These are phyloP conservation scores for Acanthiza pusilla DNA, from an alignment of 2,797 vertebrate species.

Conservation along the genomic window DNA sequence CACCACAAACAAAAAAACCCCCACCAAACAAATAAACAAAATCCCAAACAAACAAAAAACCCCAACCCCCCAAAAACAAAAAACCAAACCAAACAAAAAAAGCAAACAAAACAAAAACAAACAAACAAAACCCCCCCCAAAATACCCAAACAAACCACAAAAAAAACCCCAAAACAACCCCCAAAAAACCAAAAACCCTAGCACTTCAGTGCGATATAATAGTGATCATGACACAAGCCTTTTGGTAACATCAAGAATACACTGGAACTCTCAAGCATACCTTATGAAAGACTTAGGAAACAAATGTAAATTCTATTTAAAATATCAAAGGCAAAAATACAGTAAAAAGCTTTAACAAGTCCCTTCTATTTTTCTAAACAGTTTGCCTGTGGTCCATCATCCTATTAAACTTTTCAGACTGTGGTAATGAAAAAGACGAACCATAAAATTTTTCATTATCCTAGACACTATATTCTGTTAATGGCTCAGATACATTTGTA, in stretches of 20 bases:
- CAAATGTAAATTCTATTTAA: neutral
- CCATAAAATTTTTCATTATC: neutral
- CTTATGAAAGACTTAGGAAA: neutral
- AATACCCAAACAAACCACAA: neutral
- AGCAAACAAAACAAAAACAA: neutral
- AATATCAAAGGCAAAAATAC: neutral
- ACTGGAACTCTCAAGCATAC: neutral
- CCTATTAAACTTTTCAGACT: neutral
- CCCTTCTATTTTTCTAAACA: neutral
- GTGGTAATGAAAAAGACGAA: neutral
- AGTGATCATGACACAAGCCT: neutral
- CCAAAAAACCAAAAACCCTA: no score
- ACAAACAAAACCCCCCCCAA: no score
- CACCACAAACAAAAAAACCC: neutral
- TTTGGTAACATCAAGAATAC: neutral
- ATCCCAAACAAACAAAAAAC: no score
- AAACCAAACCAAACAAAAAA: no score
- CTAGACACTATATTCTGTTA: neutral
- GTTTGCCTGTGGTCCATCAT: neutral
- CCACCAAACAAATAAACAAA: no score
- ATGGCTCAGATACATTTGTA: neutral
- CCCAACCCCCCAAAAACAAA: no score
- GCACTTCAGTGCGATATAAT: neutral
- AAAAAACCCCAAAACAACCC: neutral
- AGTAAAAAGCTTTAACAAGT: neutral